Evolutionary conservation across 2,113 vertebrate genomes (phyloP), one percentile per base, ranked within the genome.

Genomic region (Cinclus mexicanus): DNA sequence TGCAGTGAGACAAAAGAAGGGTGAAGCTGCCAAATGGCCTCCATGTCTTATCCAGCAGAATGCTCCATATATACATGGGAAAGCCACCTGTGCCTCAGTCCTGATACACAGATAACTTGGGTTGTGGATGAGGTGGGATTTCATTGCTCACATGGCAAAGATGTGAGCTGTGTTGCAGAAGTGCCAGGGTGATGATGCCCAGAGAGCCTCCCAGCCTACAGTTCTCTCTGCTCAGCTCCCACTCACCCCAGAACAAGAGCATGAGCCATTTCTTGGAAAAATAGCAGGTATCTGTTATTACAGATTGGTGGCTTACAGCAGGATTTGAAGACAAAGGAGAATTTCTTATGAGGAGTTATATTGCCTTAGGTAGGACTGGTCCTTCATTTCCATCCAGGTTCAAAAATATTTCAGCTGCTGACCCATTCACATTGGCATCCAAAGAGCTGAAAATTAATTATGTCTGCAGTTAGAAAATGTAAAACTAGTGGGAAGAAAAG

Each of bases 401-500:
- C 64, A 85, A 67, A 94, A 88, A 70, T 65, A 24, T 88, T 74
- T 76, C 63, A 63, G 21, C 81, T 90, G 16, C 35, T 83, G 42
- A 72, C 53, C 1, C 2, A 65, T 39, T 79, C 61, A 44, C 41
- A 63, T 5, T 88, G 50, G 18, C n/a, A 61, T 86, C 63, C 74
- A 63, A 90, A 61, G 50, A 90, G 10, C 4, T 88, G 75, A 87
- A 88, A 80, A 92, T 77, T 65, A 92, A 42, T 83, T 80, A 80
- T 35, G 16, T 50, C 37, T 26, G 59, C 35, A 17, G 28, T 61
- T 42, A 77, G 83, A 90, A 93, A 85, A 49, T 37, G 10, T 80
- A 69, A 63, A 85, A 88, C 18, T 46, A 59, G 63, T 35, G 59
- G 46, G 53, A 79, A 69, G 37, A 85, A 72, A 91, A 80, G 23